Base-by-base conservation (phyloP, 2,888 invertebrate species). In the Syrphus vitripennis region DNA sequence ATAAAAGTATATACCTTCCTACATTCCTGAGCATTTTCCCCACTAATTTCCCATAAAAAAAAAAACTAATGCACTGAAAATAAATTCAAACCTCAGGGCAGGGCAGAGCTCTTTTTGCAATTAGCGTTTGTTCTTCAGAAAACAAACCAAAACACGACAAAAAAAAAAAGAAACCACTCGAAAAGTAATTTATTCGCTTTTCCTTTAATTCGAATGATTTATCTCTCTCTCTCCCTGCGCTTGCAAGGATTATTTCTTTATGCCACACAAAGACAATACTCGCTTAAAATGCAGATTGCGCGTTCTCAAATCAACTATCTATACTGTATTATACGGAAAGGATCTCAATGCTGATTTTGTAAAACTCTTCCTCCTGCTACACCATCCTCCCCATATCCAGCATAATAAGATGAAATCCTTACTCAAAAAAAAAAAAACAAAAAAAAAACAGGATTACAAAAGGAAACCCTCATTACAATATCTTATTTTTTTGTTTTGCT, bases 191-290 rank as follows among this genome's bases (percentile, higher is more conserved):
- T 63, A 67, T 59, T 63, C 45, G 57, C 7, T 16, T 16, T 45
- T 72, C 29, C 19, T 53, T 55, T 57, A 72, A 79, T 65, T 65
- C 57, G 48, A 79, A 79, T 72, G 63, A 79, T 79, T 72, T 72
- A 79, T 48, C 42, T 31, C 45, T 42, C n/a, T n/a, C n/a, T n/a
- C n/a, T n/a, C n/a, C n/a, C n/a, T n/a, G n/a, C n/a, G 26, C 14
- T 45, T 24, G 10, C 45, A 42, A 37, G 71, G 71, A 65, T 42
- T 19, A 65, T 48, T 57, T 19, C 65, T 48, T 71, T 55, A 26
- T 67, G 12, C 10, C 57, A 37, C 57, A 37, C 53, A 75, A 75
- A 67, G 63, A 57, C 19, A 57, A 10, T 45, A 37, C 42, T 48
- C 40, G 24, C 65, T 40, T 50, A 59, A 31, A 57, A 67, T 74